These are phyloP conservation scores for Sebastolobus altivelis DNA, from an alignment of 2,797 vertebrate species.

Conservation along the genomic window DNA sequence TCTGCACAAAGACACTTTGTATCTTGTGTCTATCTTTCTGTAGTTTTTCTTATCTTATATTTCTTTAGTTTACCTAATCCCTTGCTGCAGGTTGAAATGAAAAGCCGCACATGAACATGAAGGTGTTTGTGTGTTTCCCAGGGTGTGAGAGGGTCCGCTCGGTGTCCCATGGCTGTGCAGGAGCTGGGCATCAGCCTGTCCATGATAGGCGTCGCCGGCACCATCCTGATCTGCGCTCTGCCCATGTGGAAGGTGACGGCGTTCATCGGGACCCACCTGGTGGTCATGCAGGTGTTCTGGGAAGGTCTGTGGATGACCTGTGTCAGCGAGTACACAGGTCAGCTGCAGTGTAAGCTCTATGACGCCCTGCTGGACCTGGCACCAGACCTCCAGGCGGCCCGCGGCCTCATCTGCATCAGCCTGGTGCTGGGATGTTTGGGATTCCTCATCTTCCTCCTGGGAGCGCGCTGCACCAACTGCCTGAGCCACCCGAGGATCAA, in stretches of 20 bases:
- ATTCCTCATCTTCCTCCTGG: conserved; percentile 85
- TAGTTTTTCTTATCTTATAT: background rate
- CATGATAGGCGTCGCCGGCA: conserved; percentile 84
- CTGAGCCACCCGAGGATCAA: conserved; percentile 81
- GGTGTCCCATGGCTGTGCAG: conserved; percentile 83
- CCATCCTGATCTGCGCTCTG: conserved; percentile 89
- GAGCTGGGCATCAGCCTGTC: conserved; percentile 87
- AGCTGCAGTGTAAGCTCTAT: conserved; percentile 91
- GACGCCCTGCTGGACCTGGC: conserved; percentile 90
- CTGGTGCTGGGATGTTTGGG: conserved; percentile 83
- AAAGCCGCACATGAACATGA: background rate
- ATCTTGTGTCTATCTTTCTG: background rate
- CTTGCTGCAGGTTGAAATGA: background rate
- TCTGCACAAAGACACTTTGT: background rate
- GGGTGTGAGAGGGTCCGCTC: conserved; percentile 7
- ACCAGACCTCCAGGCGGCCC: conserved; percentile 86
- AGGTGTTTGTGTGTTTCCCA: conserved; percentile 32
- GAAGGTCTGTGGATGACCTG: conserved; percentile 93
- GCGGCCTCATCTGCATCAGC: conserved; percentile 87
- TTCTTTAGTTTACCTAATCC: too few relatives aligned
- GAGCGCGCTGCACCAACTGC: conserved; percentile 88
- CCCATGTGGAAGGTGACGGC: conserved; percentile 93
- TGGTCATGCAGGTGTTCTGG: conserved; percentile 92
- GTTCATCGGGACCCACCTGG: conserved; percentile 89
- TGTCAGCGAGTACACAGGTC: conserved; percentile 88